phyloP scores from a whole-genome alignment of 2,888 invertebrate species.

The Zeuzera pyrina region DNA sequence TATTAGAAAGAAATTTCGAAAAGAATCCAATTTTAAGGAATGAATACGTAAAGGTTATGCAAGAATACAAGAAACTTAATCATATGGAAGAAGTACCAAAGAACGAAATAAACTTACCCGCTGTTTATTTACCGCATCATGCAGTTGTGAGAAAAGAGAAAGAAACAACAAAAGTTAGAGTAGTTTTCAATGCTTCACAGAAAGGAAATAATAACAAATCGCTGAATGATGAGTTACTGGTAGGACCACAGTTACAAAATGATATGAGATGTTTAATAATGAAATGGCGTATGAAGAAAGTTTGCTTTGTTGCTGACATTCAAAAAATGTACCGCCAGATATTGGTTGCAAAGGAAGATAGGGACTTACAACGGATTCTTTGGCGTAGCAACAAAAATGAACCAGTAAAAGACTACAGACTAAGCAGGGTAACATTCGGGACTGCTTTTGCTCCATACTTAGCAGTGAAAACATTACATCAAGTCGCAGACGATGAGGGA shows the following conservation, averaged over 20 bases:
- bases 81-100: no score
- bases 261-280: slow-evolving; percentile 5
- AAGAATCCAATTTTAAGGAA: background rate
- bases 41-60: background rate
- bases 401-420: background rate
- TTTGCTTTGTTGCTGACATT: slow-evolving; percentile 4
- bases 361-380: slow-evolving; percentile 6
- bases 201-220: slow-evolving; percentile 2
- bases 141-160: no score
- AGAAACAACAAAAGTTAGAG: no score
- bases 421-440: background rate
- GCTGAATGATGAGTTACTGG: slow-evolving; percentile 2
- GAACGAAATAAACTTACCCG: no score
- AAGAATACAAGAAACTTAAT: background rate
- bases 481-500: slow-evolving; percentile 4
- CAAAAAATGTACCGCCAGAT: slow-evolving; percentile 13
- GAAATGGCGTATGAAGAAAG: slow-evolving; percentile 3
- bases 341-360: slow-evolving; percentile 10
- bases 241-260: slow-evolving; percentile 5
- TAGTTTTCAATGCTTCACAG: slow-evolving; percentile 2
- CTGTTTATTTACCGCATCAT: no score
- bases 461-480: background rate
- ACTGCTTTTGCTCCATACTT: background rate
- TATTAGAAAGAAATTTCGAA: background rate
- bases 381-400: slow-evolving; percentile 3